Evolutionary conservation across 37 sponge, comb jelly and placozoan genomes (phyloP), one percentile per base, ranked within the genome.

Genomic region (Tethya wilhelma): DNA sequence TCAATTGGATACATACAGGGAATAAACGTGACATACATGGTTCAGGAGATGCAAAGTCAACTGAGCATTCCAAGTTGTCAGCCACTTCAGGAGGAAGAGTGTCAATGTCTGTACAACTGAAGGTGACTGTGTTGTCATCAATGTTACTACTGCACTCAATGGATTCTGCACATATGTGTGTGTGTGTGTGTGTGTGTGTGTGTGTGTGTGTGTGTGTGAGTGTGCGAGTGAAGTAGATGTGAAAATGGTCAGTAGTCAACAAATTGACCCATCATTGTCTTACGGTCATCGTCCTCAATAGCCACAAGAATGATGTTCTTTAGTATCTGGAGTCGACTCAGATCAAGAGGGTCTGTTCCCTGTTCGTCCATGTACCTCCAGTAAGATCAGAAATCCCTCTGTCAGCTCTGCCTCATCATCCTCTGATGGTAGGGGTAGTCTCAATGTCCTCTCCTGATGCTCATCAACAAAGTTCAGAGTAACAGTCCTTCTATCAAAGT

Each of bases 211-310:
- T 19, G 14, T 19, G 53, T 19, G 53, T 9, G 53, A 49, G 53
- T 9, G 53, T 19, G 53, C 37, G 32, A 67, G 38, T 20, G 67
- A 67, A 36, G 19, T 37, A 7, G 25, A 67, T 32, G 12, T n/a
- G 49, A 9, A 23, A 22, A 6, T 44, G 71, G 42, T n/a, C 22
- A 5, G 45, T 19, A 4, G 14, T 43, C 71, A 71, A 38, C 39
- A 67, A 30, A 19, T 71, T 25, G 8, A 71, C 45, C 5, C 29
- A 71, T 71, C 19, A 41, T 71, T 40, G 19, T 7, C 45, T 30
- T 25, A 41, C 49, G 20, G 32, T 44, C 71, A 71, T 71, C 45
- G 20, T 71, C 71, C 20, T 71, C 45, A 43, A 71, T 71, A 30
- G 29, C 43, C 2, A 22, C 71, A 4, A 71, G 29, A 22, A 71